phyloP scores from a whole-genome alignment of 1,140 invertebrate genomes.

The Bombus terrestris region DNA sequence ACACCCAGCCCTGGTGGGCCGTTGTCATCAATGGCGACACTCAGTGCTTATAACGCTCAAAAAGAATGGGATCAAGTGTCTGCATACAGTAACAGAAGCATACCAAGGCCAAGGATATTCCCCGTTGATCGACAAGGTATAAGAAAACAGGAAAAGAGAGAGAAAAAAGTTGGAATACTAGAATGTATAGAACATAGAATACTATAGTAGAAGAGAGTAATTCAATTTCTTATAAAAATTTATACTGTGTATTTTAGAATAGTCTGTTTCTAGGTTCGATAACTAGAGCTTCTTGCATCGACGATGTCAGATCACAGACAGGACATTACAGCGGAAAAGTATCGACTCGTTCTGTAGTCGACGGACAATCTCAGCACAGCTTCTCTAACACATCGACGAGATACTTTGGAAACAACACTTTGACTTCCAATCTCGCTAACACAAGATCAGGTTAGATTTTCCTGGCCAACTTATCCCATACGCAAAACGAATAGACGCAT shows the following conservation, averaged over 20 bases:
- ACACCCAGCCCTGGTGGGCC: slow-evolving; percentile 90
- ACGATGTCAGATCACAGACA: slow-evolving; percentile 86
- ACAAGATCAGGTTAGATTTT: slow-evolving; percentile 87
- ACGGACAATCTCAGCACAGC: slow-evolving; percentile 93
- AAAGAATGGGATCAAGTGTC: slow-evolving; percentile 97
- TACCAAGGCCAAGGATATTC: slow-evolving; percentile 92
- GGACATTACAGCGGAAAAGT: slow-evolving; percentile 81
- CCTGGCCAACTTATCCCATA: no score
- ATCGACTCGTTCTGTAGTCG: slow-evolving; percentile 86
- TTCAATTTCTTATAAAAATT: neutral
- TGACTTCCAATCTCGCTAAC: slow-evolving; percentile 89
- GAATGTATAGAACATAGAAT: no score
- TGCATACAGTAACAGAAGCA: slow-evolving; percentile 94
- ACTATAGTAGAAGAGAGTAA: no score
- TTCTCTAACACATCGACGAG: slow-evolving; percentile 91
- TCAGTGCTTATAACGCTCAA: slow-evolving; percentile 91
- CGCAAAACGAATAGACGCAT: neutral
- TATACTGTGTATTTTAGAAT: neutral
- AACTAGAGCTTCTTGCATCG: slow-evolving; percentile 85
- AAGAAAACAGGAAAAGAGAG: neutral
- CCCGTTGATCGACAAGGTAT: slow-evolving; percentile 86
- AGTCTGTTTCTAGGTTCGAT: slow-evolving; percentile 81
- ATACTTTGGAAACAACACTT: slow-evolving; percentile 87
- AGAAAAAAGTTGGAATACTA: no score
- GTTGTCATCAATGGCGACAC: slow-evolving; percentile 90